phyloP scores from a whole-genome alignment of 1,140 invertebrate species.

The Proctacanthus coquilletti region DNA sequence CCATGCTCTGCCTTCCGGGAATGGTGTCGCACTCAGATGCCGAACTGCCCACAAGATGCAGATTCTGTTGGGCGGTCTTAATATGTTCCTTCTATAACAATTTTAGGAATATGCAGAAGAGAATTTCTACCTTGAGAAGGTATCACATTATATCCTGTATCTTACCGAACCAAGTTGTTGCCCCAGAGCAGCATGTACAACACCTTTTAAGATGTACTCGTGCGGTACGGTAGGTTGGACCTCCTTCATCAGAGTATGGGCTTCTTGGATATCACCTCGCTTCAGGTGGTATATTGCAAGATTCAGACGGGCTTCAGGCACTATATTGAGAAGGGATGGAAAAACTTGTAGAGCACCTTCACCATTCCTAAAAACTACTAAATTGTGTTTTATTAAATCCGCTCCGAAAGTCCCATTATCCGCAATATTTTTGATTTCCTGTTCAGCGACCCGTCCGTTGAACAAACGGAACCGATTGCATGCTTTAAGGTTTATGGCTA shows the following conservation, averaged over 20 bases:
- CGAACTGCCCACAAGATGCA: conserved; percentile 89
- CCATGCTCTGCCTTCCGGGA: conserved; percentile 92
- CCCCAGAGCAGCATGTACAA: conserved; percentile 84
- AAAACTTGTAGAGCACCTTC: conserved; percentile 85
- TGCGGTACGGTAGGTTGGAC: conserved; percentile 84
- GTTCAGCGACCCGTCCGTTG: conserved; percentile 86
- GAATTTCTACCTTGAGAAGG: conserved; percentile 5
- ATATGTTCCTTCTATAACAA: conserved; percentile 71
- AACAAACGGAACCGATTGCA: conserved; percentile 62
- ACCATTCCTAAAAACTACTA: conserved; percentile 89
- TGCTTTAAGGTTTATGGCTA: conserved; percentile 88
- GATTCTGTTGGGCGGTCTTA: conserved; percentile 90
- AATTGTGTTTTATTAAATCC: conserved; percentile 88
- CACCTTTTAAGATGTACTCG: conserved; percentile 93
- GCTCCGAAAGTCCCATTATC: conserved; percentile 79
- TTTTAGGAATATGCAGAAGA: too few relatives aligned
- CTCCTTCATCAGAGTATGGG: conserved; percentile 80
- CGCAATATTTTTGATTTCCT: conserved; percentile 61
- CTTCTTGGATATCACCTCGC: conserved; percentile 80
- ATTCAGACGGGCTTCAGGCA: conserved; percentile 93
- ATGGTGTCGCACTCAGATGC: conserved; percentile 91
- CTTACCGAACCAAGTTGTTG: conserved; percentile 81
- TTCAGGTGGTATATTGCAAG: conserved; percentile 89
- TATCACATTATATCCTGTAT: background rate
- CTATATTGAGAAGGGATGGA: conserved; percentile 82